Base-by-base conservation (phyloP, 2,888 invertebrate species). In the Stenurella melanura region DNA sequence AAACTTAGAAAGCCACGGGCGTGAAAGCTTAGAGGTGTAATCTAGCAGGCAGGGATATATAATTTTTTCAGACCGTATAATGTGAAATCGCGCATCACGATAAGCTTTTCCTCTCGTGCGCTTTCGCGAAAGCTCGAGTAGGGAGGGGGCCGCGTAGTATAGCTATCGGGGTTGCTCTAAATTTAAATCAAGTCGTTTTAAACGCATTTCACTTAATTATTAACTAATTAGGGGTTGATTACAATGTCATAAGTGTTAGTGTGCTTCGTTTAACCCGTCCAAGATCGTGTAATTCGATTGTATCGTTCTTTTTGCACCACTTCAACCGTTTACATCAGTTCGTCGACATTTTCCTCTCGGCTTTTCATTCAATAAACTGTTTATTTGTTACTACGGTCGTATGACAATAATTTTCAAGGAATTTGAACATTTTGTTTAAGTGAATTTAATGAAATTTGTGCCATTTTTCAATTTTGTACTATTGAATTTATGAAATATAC, bases 101-200 rank as follows among this genome's bases (percentile, higher is more conserved):
- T 78, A 81, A 83, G 63, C 68, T 77, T 79, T 76, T 76, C 81
- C 74, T 57, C 63, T 76, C 78, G 78, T 74, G 75, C 60, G 72
- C 68, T 61, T 76, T 69, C 81, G 79, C 18, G 75, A 73, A 75
- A 76, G 66, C 72, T 80, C 80, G 77, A 73, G 75, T 78, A 84
- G 87, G 87, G 87, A 87, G 87, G 88, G 87, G 88, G 86, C 86
- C 84, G 85, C 83, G 83, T 80, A 83, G 83, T 81, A 83, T 81
- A 87, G 83, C 85, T 86, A 85, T 83, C 86, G 86, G 85, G 85
- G 86, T 83, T 83, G 87, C 86, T 87, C 87, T 86, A 87, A 89
- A 89, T 88, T 89, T 86, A 86, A 88, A 88, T 86, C 87, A 82
- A 85, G 85, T 81, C 85, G 86, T 87, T 86, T 88, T 84, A 85